A percentile compares a stretch with the other conserved stretches of the same genome.
These are phyloP conservation scores for Oncorhynchus gorbuscha DNA, from an alignment of 2,113 vertebrate species.

Conservation along the genomic window DNA sequence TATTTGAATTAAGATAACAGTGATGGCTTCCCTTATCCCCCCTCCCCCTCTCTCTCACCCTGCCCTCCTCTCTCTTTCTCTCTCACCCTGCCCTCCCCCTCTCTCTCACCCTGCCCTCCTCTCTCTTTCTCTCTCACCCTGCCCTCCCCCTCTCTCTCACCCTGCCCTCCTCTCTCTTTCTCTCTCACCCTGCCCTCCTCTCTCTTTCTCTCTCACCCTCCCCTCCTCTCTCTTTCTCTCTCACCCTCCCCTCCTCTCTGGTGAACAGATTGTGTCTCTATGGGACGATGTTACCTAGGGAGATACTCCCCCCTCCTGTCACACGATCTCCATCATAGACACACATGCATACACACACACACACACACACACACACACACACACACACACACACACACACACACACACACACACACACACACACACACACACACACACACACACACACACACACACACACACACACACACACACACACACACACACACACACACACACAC, in stretches of 20 bases:
- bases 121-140: neutral
- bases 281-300: slow-evolving; percentile 78
- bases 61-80: slow-evolving; percentile 2
- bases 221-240: slow-evolving; percentile 70
- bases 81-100: slow-evolving; percentile 49
- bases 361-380: neutral
- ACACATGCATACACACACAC: slow-evolving; percentile 22
- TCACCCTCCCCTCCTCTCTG: too few species aligned
- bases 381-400: slow-evolving; percentile 11
- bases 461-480: neutral
- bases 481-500: neutral
- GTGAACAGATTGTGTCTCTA: slow-evolving; percentile 82
- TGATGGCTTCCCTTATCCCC: slow-evolving; percentile 29
- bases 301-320: slow-evolving; percentile 68
- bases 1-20: slow-evolving; percentile 8
- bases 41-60: slow-evolving; percentile 10
- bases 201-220: too few species aligned
- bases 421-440: too few species aligned
- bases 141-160: slow-evolving; percentile 71
- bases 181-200: neutral
- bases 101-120: slow-evolving; percentile 36
- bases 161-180: slow-evolving; percentile 7
- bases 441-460: neutral
- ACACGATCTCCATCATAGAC: slow-evolving; percentile 21
- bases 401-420: slow-evolving; percentile 1